Evolutionary conservation across 30 jellyfish, hydroid and myxozoan genomes (phyloP), one percentile per base, ranked within the genome.

Genomic region (Turritopsis dohrnii): DNA sequence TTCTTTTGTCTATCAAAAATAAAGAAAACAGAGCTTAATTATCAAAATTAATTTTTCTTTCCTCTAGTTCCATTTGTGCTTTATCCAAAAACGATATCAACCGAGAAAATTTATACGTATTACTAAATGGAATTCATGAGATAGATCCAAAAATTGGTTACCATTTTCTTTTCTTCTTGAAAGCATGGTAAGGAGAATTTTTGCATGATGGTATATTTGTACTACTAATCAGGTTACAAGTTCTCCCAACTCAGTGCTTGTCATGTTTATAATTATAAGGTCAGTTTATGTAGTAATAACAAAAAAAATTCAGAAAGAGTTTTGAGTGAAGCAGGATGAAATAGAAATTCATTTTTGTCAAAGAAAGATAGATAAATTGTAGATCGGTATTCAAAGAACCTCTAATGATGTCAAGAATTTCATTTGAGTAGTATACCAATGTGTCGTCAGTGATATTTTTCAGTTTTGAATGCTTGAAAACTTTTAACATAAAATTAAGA

Each of bases 51-150:
- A 18, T 60, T 23, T 60, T 60, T 60, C 21, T 60, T 21, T 60
- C n/a, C n/a, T n/a, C n/a, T 74, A 92, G 97, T 66, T 84, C 97
- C 22, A 87, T 92, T 27, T 87, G 96, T 23, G 73, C 97, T 28
- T 72, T 88, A 53, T 87, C 96, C 16, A 87, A 88, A 82, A 89
- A 92, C 53, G 97, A 92, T 27, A 84, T 92, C 16, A 92, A 88
- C 41, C 89, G 92, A 75, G 97, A 92, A 65, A 92, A 92, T 53
- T 84, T 92, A 0, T 92, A 92, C 76, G 82, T 85, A 54, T 89
- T 92, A 16, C 80, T 93, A 76, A 88, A 84, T 81, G 96, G 96
- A 13, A 71, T 93, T 81, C 98, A 93, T 72, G 98, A 93, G 81
- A 80, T 84, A 27, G 93, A 93, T 77, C 93, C 79, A 53, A 93